Base-by-base conservation (phyloP, 1,140 invertebrate species). In the Bicyclus anynana region DNA sequence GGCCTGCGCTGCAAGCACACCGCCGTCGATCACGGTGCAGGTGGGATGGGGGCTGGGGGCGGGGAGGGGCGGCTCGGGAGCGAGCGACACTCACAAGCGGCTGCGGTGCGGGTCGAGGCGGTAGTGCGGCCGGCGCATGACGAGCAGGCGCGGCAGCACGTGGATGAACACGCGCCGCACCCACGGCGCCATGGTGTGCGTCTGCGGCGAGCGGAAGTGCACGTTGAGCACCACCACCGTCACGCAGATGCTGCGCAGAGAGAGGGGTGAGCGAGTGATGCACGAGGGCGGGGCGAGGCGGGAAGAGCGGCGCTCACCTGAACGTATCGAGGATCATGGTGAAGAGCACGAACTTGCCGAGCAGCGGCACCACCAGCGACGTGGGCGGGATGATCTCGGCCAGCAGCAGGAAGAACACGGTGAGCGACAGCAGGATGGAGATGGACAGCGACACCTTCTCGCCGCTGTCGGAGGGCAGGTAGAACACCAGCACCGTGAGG, bases 301-400 rank as follows among this genome's bases (percentile, higher is more conserved):
- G 17, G 2, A 9, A 3, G 38, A 5, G 2, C 38, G 16, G 38
- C 87, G 90, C 90, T 2, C 7, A 97, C 93, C 98, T 99, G 89
- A 97, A 95, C 38, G 96, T 97, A 82, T 99, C 98, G 65, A 99
- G 92, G 76, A 99, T 98, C 97, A 99, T 99, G 47, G 99, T 99
- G 92, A 99, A 99, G 53, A 99, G 93, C 69, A 99, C 95, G 90
- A 99, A 99, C 91, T 99, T 99, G 67, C 98, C 98, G 59, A 99
- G 93, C 62, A 99, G 92, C 55, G 99, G 98, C 68, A 99, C 97
- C 44, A 99, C 98, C 57, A 99, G 93, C 49, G 97, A 99, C 21
- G 98, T 99, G 23, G 99, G 98, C 57, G 98, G 98, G 89, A 99
- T 99, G 80, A 99, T 98, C 91, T 98, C 97, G 59, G 97, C 97